These are phyloP conservation scores for Hirtodrosophila trivittata DNA, from an alignment of 2,888 invertebrate genomes.

Conservation along the genomic window DNA sequence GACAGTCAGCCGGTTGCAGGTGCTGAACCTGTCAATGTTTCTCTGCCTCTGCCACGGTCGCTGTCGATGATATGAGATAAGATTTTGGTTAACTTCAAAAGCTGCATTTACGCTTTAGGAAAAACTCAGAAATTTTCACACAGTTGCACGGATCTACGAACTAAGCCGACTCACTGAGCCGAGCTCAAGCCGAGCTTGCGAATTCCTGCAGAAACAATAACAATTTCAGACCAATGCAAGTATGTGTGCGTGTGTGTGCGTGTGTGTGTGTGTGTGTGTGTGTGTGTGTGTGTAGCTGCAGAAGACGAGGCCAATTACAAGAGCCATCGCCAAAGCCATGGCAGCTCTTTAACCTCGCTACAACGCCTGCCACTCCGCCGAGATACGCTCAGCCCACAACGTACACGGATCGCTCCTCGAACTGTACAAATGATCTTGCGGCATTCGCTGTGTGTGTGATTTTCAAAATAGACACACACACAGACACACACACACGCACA, in stretches of 20 bases:
- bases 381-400: conserved; percentile 15
- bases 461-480: conserved; percentile 38
- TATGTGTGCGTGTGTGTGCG: not conserved
- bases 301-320: conserved; percentile 10
- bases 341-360: conserved; percentile 19
- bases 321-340: conserved; percentile 28
- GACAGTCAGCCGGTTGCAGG: not conserved
- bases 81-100: not conserved
- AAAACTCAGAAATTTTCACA: not conserved
- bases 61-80: not conserved
- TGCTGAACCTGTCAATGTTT: not conserved
- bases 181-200: conserved; percentile 35
- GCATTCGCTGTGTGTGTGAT: conserved; percentile 28
- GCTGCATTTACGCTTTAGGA: not conserved
- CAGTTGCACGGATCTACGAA: not conserved
- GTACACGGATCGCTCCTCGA: conserved; percentile 3
- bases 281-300: too few relatives aligned
- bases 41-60: not conserved
- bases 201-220: too few relatives aligned
- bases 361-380: not conserved
- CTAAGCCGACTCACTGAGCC: not conserved
- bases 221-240: too few relatives aligned
- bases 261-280: not conserved
- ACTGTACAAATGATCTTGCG: conserved; percentile 19
- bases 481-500: conserved; percentile 3